Evolutionary conservation across 2,113 vertebrate genomes (phyloP).

Genomic region (Aspidoscelis tigris): DNA sequence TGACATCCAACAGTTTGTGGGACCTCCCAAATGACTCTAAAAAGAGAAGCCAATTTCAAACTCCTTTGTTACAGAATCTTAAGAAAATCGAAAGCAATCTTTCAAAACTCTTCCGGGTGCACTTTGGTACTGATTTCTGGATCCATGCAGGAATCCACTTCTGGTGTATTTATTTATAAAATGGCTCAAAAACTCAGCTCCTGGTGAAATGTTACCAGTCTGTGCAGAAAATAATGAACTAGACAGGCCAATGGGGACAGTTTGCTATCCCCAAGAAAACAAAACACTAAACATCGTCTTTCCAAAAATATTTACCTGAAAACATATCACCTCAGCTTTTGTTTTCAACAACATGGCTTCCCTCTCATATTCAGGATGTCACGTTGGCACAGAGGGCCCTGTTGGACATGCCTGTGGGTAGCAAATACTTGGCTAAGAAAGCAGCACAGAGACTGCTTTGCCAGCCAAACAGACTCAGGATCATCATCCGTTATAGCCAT

Average conservation of each 20-base stretch:
- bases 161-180: background rate
- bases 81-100: background rate
- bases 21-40: constrained; percentile 13
- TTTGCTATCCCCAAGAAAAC: background rate
- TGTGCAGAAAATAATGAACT: background rate
- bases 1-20: background rate
- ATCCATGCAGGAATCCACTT: background rate
- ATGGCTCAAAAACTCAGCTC: too few relatives aligned
- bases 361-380: background rate
- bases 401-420: background rate
- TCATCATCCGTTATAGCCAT: background rate
- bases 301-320: background rate
- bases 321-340: accelerated
- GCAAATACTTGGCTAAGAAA: background rate
- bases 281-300: background rate
- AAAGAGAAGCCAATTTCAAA: constrained; percentile 5
- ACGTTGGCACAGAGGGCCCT: background rate
- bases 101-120: constrained; percentile 9
- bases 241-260: background rate
- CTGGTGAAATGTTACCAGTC: background rate
- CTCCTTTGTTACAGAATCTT: background rate
- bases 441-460: background rate
- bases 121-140: background rate
- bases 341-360: constrained; percentile 9
- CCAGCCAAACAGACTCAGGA: background rate